Conservation (phyloP, 2,888 invertebrate genomes). For the Oeneis ivallda region DNA sequence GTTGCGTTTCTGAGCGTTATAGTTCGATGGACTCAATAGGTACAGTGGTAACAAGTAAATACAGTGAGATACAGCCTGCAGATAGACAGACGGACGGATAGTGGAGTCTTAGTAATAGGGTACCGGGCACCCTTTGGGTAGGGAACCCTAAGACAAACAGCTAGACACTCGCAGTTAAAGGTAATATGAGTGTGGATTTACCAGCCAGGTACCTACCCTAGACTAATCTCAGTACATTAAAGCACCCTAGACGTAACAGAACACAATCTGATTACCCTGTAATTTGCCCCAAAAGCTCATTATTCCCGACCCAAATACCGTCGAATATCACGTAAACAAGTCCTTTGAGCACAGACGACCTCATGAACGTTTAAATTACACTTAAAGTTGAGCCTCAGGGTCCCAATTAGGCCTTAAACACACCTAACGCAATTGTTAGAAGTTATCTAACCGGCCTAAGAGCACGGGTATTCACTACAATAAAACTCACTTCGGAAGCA, state of each 20-base stretch:
- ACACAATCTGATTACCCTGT: conserved; percentile 33
- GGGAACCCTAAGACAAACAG: no score
- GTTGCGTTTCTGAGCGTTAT: no score
- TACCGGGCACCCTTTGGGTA: no score
- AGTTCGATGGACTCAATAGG: no score
- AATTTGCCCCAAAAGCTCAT: conserved; percentile 42
- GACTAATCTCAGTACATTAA: conserved; percentile 3
- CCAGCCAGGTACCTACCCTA: neutral
- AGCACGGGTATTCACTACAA: no score
- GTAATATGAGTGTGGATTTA: neutral
- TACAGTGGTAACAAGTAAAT: no score
- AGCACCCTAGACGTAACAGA: conserved; percentile 18
- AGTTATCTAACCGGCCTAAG: neutral
- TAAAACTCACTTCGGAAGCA: no score
- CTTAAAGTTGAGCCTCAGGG: conserved; percentile 30
- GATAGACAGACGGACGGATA: no score
- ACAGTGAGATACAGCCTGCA: no score
- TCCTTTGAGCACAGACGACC: conserved; percentile 39
- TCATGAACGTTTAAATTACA: conserved; percentile 41
- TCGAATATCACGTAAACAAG: conserved; percentile 47
- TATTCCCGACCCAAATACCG: conserved; percentile 42
- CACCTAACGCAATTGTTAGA: neutral
- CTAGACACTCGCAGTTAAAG: no score
- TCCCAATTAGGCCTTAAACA: conserved; percentile 26
- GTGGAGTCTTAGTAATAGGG: no score